A percentile compares a stretch with the other conserved stretches of the same genome.
Evolutionary conservation across 1,140 invertebrate species (phyloP).

Genomic region (Calliopsis andreniformis): DNA sequence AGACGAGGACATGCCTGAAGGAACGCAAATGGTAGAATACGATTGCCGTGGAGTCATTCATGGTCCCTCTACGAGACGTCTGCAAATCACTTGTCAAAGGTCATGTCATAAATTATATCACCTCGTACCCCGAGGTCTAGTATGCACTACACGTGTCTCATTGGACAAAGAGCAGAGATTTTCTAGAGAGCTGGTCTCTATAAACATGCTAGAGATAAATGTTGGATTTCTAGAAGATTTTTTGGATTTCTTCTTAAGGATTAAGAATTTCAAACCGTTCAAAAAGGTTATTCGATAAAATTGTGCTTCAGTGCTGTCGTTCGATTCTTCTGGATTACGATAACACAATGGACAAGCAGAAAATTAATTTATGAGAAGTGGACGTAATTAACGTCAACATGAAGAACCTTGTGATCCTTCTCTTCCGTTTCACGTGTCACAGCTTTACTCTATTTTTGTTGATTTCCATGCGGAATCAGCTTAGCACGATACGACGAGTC

Average conservation of each 20-base stretch:
- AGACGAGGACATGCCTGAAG: background rate
- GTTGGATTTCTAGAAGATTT: too few relatives aligned
- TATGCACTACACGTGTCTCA: background rate
- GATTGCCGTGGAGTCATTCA: conserved; percentile 31
- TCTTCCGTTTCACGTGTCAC: conserved; percentile 20
- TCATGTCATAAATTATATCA: conserved; percentile 39
- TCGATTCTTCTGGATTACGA: background rate
- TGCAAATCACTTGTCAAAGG: conserved; percentile 48
- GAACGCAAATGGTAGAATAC: conserved; percentile 15
- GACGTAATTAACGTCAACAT: conserved; percentile 29
- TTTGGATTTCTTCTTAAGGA: too few relatives aligned
- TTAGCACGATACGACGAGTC: background rate
- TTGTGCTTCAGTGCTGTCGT: background rate
- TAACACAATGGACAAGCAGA: conserved; percentile 3
- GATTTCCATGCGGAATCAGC: conserved; percentile 30
- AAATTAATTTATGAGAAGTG: conserved; percentile 32
- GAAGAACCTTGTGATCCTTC: background rate
- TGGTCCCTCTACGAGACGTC: conserved; percentile 28
- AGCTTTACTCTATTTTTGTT: conserved; percentile 27
- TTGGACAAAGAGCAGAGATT: background rate
- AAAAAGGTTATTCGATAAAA: background rate
- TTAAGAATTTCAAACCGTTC: background rate
- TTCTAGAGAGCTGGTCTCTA: background rate
- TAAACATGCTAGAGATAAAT: background rate
- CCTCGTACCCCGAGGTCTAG: background rate